Conservation (phyloP, 2,888 invertebrate genomes). For the Drosophila peninsularis region DNA sequence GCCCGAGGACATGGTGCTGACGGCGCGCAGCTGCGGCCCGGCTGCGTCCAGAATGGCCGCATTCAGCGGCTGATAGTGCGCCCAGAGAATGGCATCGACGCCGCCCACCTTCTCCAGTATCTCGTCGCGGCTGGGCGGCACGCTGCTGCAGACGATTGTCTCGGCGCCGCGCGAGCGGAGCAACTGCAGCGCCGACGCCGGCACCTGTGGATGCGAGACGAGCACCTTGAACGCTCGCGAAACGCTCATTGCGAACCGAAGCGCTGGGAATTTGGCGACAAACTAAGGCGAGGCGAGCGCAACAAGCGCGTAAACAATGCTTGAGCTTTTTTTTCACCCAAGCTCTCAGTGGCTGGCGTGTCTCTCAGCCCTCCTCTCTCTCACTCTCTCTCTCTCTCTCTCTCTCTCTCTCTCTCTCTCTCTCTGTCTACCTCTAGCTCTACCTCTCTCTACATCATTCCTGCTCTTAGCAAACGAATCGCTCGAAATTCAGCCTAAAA, state of each 20-base stretch:
- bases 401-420: neutral
- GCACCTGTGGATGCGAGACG: conserved; percentile 89
- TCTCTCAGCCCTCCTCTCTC: neutral
- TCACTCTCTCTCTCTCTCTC: neutral
- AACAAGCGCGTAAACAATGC: neutral
- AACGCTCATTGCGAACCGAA: conserved; percentile 42
- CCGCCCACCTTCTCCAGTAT: conserved; percentile 80
- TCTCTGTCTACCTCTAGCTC: neutral
- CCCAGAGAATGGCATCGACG: conserved; percentile 84
- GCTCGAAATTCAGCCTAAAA: neutral
- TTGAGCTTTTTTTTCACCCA: conserved; percentile 46
- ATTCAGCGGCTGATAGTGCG: conserved; percentile 81
- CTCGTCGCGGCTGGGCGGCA: conserved; percentile 80
- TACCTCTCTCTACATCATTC: neutral
- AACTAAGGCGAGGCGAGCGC: conserved; percentile 34
- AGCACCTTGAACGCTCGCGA: conserved; percentile 85
- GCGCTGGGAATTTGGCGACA: neutral
- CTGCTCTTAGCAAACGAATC: neutral
- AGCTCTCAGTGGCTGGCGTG: neutral
- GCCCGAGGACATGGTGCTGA: conserved; percentile 94
- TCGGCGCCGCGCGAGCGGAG: conserved; percentile 86
- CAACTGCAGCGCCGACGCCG: conserved; percentile 87
- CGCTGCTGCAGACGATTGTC: conserved; percentile 76
- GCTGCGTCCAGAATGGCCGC: conserved; percentile 82
- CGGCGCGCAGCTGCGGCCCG: conserved; percentile 89